Base-by-base conservation (phyloP, 2,888 invertebrate genomes). In the Tromatobia lineatoria region DNA sequence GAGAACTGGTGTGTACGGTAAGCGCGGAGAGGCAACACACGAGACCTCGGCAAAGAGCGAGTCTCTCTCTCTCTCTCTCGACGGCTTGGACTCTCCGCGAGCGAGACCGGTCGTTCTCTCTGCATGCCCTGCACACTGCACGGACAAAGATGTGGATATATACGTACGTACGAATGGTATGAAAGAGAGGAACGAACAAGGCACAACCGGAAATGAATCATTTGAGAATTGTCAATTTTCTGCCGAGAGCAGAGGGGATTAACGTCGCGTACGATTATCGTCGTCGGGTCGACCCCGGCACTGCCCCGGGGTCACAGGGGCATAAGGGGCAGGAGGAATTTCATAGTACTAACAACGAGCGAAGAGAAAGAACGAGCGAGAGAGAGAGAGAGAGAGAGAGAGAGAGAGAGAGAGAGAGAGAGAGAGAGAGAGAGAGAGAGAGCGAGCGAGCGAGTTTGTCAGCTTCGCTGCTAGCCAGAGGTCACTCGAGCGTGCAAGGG, bases 121-220 rank as follows among this genome's bases (percentile, higher is more conserved):
- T 34, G 64, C 52, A 64, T 64, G 42, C 52, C 69, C 69, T 71
- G 15, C 29, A 42, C 25, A 34, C 67, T 52, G 67, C 61, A 73
- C 47, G 64, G 47, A 38, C 29, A 15, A 45, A 42, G 66, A 54
- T 69, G 34, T 38, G 42, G 54, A 61, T 10, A 54, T 47, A 18
- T 70, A 20, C n/a, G 34, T 47, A 47, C 50, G 23, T 69, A 52
- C 34, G 38, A 64, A 23, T 11, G 47, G n/a, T 64, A 50, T 38
- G 64, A 64, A 75, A 47, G 75, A 64, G 75, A 85, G 73, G 70
- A 80, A 64, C 69, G 71, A 83, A 71, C 82, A 45, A 47, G 75
- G 79, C 70, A 75, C 80, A 86, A 89, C 91, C 93, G 93, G 93
- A 93, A 92, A 92, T 91, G 91, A 92, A 91, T 93, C 91, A 92